Percentiles rank a stretch among this genome's conserved stretches.
Evolutionary conservation across 37 sponge, comb jelly and placozoan species (phyloP).

Genomic region (Corticium candelabrum): DNA sequence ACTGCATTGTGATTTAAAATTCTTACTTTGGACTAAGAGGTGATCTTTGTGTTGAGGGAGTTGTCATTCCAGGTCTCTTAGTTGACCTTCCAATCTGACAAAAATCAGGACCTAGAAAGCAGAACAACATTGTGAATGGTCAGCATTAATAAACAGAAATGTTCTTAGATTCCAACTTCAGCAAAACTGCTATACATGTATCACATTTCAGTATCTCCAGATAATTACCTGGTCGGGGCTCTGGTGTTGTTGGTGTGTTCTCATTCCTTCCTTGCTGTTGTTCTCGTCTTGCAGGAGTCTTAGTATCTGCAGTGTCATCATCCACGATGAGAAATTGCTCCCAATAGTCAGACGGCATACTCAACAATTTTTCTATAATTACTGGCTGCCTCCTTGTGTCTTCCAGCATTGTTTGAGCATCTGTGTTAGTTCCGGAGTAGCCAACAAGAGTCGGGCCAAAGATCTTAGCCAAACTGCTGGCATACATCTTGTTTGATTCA

Average conservation of each 20-base stretch:
- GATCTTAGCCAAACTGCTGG: constrained; percentile 61
- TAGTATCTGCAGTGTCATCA: constrained; percentile 36
- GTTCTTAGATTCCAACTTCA: too few species aligned
- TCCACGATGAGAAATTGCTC: constrained; percentile 45
- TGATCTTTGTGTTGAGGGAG: too few species aligned
- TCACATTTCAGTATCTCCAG: too few species aligned
- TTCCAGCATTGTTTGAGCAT: constrained; percentile 33
- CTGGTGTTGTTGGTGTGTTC: constrained; percentile 63
- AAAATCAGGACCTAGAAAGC: too few species aligned
- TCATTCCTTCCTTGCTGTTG: too few species aligned
- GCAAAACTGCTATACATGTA: too few species aligned
- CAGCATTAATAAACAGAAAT: too few species aligned
- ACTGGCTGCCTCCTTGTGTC: constrained; percentile 66
- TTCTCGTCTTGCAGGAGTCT: constrained; percentile 21
- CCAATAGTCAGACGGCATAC: constrained; percentile 65
- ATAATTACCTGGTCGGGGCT: constrained; percentile 53
- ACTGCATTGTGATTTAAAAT: too few species aligned
- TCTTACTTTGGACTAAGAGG: too few species aligned
- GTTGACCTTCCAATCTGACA: too few species aligned
- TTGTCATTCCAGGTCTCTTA: too few species aligned
- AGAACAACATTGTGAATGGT: too few species aligned
- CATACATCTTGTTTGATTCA: constrained; percentile 79
- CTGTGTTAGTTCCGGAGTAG: constrained; percentile 47
- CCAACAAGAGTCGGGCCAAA: constrained; percentile 87
- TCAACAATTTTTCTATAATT: constrained; percentile 45